Percentiles rank a stretch among this genome's conserved stretches.
Evolutionary conservation across 2,113 vertebrate genomes (phyloP).

Genomic region (Sminthopsis crassicaudata): DNA sequence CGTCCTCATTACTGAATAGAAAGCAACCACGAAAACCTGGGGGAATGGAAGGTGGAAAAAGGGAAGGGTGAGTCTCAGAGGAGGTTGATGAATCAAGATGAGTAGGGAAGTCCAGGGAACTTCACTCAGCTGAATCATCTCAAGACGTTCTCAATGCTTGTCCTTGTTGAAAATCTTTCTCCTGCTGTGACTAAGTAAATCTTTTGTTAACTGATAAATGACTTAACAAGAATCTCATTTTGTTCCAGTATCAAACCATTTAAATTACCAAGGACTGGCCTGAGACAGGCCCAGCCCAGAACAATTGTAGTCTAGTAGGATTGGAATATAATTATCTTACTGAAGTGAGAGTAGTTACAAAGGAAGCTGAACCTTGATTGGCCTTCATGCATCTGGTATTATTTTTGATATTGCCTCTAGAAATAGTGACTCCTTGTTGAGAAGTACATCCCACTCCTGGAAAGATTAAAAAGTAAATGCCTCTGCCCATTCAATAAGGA

Average conservation of each 20-base stretch:
- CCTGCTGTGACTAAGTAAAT: neutral
- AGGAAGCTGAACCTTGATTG: neutral
- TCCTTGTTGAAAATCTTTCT: neutral
- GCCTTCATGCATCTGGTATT: neutral
- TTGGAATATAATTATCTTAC: neutral
- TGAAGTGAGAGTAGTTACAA: neutral
- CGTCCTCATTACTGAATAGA: conserved; percentile 4
- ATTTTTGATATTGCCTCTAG: neutral
- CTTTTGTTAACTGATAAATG: neutral
- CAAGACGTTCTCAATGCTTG: neutral
- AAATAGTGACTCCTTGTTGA: neutral
- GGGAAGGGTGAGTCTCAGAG: neutral
- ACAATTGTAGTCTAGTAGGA: neutral
- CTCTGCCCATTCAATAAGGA: neutral
- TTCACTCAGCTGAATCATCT: neutral
- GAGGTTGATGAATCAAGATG: neutral
- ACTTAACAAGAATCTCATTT: neutral
- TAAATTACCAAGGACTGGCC: neutral
- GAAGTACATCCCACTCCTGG: neutral
- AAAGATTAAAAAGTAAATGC: neutral
- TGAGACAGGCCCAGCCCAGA: neutral
- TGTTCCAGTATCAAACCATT: neutral
- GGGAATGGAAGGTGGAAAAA: no score
- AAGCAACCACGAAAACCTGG: neutral
- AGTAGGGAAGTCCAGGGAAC: neutral